phyloP scores from a whole-genome alignment of 2,888 invertebrate species.

The Plemyria rubiginata region DNA sequence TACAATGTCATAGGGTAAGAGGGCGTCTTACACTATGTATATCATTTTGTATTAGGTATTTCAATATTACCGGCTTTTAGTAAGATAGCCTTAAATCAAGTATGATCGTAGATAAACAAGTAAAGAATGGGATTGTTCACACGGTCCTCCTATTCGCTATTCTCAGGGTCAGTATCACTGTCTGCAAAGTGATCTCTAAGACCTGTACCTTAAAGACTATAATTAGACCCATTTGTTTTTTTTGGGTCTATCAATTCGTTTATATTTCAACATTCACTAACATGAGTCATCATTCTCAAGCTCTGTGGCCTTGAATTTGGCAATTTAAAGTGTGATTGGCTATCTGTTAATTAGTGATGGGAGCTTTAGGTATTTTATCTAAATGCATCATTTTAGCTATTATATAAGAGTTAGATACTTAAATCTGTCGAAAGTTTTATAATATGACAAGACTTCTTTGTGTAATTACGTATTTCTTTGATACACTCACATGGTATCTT shows the following conservation, averaged over 20 bases:
- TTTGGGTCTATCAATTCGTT: slow-evolving; percentile 28
- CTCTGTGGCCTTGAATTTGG: slow-evolving; percentile 38
- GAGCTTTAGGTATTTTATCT: not conserved
- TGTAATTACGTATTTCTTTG: too few relatives aligned
- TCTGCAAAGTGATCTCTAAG: slow-evolving; percentile 38
- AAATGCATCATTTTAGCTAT: not conserved
- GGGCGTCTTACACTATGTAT: not conserved
- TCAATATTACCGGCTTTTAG: slow-evolving; percentile 8
- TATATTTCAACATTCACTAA: slow-evolving; percentile 45
- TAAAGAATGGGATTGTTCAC: slow-evolving; percentile 27
- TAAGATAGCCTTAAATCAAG: slow-evolving; percentile 19
- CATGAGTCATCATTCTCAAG: slow-evolving; percentile 29
- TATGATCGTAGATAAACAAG: slow-evolving; percentile 20
- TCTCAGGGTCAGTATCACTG: slow-evolving; percentile 39
- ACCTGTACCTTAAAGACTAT: slow-evolving; percentile 41
- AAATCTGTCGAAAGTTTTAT: not conserved
- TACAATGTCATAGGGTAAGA: too few relatives aligned
- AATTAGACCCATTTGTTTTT: slow-evolving; percentile 40
- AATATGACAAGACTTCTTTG: too few relatives aligned
- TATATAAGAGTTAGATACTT: not conserved
- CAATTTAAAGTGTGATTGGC: slow-evolving; percentile 21
- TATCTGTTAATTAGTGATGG: slow-evolving; percentile 10
- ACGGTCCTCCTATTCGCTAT: slow-evolving; percentile 54
- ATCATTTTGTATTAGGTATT: slow-evolving; percentile 6
- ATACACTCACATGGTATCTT: too few relatives aligned